Evolutionary conservation across 2,113 vertebrate species (phyloP).

Genomic region (Carollia perspicillata): DNA sequence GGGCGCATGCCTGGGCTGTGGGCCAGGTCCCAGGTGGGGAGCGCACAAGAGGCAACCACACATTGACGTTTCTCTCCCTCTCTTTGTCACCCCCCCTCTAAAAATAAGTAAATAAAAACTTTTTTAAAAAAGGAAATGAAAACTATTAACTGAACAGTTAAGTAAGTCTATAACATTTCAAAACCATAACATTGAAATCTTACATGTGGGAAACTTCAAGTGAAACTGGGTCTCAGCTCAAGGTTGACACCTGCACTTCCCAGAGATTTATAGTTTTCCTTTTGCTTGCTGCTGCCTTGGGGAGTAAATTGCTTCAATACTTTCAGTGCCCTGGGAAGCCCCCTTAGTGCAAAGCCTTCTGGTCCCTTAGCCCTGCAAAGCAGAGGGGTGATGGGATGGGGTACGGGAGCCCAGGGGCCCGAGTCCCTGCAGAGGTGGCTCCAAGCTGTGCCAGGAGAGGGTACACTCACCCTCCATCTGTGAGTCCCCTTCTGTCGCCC

Average conservation of each 20-base stretch:
- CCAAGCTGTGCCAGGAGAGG: no score
- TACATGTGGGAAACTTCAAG: background rate
- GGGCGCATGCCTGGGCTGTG: no score
- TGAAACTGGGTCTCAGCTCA: background rate
- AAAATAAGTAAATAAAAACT: no score
- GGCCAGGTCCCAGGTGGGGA: no score
- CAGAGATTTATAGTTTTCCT: background rate
- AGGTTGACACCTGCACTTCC: background rate
- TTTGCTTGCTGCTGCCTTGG: background rate
- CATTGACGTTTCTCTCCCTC: no score
- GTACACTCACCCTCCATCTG: background rate
- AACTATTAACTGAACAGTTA: background rate
- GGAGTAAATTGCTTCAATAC: background rate
- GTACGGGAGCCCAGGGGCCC: background rate
- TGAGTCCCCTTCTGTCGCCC: background rate
- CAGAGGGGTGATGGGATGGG: background rate
- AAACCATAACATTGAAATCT: background rate
- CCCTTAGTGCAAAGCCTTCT: background rate
- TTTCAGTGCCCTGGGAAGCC: background rate
- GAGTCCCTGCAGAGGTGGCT: background rate
- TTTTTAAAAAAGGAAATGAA: background rate
- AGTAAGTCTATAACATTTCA: background rate
- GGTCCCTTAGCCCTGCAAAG: background rate
- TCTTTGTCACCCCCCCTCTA: no score
- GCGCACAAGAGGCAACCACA: no score